A percentile compares a stretch with the other conserved stretches of the same genome.
Conservation (phyloP, 1,140 invertebrate genomes). For the Oryctes rhinoceros region DNA sequence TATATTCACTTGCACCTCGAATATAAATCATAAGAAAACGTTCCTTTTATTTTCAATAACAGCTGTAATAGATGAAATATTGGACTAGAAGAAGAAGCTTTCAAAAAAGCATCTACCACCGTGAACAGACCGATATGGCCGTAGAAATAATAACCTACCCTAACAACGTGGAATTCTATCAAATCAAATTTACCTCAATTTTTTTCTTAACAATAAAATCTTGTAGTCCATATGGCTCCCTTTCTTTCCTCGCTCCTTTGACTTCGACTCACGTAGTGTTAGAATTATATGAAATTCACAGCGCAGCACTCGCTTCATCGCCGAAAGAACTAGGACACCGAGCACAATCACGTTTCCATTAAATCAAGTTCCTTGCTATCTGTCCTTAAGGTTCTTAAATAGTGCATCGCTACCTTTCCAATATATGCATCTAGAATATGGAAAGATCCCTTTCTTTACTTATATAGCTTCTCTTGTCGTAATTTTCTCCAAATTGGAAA, state of each 20-base stretch:
- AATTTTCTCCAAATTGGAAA: too few species aligned
- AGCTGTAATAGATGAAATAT: too few species aligned
- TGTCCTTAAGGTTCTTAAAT: not conserved
- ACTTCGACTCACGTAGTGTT: not conserved
- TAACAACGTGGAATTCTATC: not conserved
- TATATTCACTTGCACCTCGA: too few species aligned
- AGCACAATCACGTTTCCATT: slow-evolving; percentile 10
- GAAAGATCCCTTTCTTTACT: too few species aligned
- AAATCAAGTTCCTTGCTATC: slow-evolving; percentile 2
- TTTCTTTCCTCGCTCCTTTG: not conserved
- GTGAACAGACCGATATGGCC: not conserved
- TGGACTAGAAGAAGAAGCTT: too few species aligned
- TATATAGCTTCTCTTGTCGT: too few species aligned
- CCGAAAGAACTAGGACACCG: not conserved
- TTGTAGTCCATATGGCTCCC: not conserved
- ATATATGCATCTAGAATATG: too few species aligned
- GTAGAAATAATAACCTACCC: slow-evolving; percentile 18
- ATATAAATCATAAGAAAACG: too few species aligned
- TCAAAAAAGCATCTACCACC: too few species aligned
- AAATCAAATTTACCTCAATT: slow-evolving; percentile 10
- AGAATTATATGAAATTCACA: slow-evolving; percentile 6
- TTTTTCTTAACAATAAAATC: slow-evolving; percentile 10
- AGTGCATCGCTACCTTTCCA: too few species aligned
- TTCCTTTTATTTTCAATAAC: too few species aligned
- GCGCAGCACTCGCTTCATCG: not conserved